Evolutionary conservation across 2,888 invertebrate species (phyloP).

Genomic region (Tachina grossa): DNA sequence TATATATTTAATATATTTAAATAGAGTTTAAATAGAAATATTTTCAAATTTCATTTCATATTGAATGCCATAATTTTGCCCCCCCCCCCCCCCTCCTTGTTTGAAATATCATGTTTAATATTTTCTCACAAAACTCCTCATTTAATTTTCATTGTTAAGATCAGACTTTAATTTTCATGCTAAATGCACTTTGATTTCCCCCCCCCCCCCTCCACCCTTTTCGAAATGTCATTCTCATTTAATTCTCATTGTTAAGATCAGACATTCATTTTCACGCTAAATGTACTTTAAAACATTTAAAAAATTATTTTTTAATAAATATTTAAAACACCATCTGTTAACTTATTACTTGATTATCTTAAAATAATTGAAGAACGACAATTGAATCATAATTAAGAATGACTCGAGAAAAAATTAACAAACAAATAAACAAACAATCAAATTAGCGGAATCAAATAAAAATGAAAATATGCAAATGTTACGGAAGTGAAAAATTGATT

Average conservation of each 20-base stretch:
- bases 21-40: too few species aligned
- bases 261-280: neutral
- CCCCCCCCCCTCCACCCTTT: too few species aligned
- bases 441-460: conserved; percentile 39
- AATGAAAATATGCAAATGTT: conserved; percentile 17
- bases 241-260: neutral
- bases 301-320: neutral
- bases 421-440: conserved; percentile 7
- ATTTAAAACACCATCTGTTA: neutral
- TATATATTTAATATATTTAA: too few species aligned
- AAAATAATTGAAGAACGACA: conserved; percentile 34
- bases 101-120: neutral
- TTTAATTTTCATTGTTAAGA: neutral
- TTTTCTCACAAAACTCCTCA: conserved; percentile 5
- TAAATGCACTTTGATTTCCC: neutral
- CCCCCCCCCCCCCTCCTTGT: neutral
- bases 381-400: conserved; percentile 53
- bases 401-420: neutral
- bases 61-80: too few species aligned
- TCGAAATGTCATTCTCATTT: too few species aligned
- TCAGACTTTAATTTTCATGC: neutral
- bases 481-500: conserved; percentile 43
- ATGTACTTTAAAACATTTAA: neutral
- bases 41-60: too few species aligned
- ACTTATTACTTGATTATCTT: conserved; percentile 5